Conservation (phyloP, 2,888 invertebrate genomes). For the Toxonevra muliebris region DNA sequence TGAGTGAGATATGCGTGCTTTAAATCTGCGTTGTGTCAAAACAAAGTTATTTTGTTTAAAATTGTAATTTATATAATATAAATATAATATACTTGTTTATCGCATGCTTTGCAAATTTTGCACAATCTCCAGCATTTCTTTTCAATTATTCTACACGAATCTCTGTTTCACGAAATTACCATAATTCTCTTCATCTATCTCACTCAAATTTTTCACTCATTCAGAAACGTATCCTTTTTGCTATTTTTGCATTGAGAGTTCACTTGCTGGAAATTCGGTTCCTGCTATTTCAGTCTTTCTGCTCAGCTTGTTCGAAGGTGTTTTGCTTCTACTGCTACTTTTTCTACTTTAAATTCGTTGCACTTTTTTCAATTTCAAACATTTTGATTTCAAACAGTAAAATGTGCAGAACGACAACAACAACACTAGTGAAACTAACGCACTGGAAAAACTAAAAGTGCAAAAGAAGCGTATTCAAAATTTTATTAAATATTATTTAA, state of each 20-base stretch:
- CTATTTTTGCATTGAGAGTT: background rate
- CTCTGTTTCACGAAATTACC: no score
- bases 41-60: no score
- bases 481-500: background rate
- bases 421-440: background rate
- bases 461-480: background rate
- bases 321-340: conserved; percentile 11
- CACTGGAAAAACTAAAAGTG: background rate
- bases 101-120: no score
- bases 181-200: background rate
- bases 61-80: no score
- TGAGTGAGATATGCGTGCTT: no score
- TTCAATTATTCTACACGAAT: no score
- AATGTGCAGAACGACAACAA: conserved; percentile 22
- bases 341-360: conserved; percentile 28
- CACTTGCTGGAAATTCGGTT: conserved; percentile 20
- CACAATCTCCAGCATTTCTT: no score
- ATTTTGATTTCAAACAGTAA: conserved; percentile 28
- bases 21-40: no score
- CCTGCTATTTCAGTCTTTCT: conserved; percentile 17
- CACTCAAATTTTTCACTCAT: conserved; percentile 8
- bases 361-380: conserved; percentile 27
- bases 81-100: no score
- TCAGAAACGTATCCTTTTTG: background rate
- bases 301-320: conserved; percentile 28